phyloP scores from a whole-genome alignment of 2,113 vertebrate species.

The Perca schrenkii region DNA sequence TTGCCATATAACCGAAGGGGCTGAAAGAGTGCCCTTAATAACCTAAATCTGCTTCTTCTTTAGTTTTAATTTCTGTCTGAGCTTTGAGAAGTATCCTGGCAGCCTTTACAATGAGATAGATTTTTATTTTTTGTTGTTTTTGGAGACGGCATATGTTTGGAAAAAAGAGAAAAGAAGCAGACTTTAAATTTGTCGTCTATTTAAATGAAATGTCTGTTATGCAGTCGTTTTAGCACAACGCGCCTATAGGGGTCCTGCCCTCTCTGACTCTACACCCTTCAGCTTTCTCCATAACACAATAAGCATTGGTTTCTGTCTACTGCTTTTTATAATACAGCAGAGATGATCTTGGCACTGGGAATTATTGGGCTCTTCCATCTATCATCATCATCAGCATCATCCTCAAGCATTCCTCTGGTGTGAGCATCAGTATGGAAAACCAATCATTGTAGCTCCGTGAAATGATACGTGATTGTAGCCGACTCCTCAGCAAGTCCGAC shows the following conservation, averaged over 20 bases:
- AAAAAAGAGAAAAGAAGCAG: neutral
- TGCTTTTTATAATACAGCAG: neutral
- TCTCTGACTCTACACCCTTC: constrained; percentile 41
- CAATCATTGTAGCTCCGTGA: constrained; percentile 19
- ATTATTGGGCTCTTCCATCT: neutral
- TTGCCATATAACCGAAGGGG: constrained; percentile 3
- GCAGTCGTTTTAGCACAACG: constrained; percentile 57
- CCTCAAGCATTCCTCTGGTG: constrained; percentile 26
- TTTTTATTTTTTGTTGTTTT: neutral
- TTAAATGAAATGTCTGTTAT: constrained; percentile 29
- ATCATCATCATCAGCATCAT: neutral
- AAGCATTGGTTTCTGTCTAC: neutral
- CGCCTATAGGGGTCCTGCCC: constrained; percentile 29
- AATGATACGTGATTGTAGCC: constrained; percentile 38
- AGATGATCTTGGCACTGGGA: neutral
- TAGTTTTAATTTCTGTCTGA: constrained; percentile 27
- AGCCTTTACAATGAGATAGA: constrained; percentile 7
- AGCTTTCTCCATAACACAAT: constrained; percentile 1
- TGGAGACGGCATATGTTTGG: neutral
- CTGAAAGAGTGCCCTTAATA: constrained; percentile 17
- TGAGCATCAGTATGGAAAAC: constrained; percentile 20
- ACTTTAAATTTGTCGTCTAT: constrained; percentile 37
- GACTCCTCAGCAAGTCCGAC: constrained; percentile 15
- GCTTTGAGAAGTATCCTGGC: neutral
- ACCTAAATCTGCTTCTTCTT: constrained; percentile 19